Conservation (phyloP, 2,797 vertebrate species). For the Malacoraja senta region DNA sequence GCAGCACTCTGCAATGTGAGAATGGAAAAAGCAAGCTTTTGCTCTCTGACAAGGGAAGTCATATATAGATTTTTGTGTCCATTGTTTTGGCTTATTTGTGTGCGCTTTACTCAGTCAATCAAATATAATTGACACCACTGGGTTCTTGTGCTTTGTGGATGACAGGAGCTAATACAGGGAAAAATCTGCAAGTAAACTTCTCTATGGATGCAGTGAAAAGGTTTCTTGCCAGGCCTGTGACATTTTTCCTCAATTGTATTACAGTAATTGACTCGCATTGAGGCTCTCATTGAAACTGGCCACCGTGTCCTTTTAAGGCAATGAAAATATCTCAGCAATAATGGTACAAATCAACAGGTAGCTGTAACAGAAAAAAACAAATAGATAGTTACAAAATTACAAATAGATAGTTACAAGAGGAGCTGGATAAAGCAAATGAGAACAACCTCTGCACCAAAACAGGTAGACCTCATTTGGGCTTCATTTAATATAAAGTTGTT, state of each 20-base stretch:
- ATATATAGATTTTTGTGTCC: constrained; percentile 99
- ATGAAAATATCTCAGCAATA: constrained; percentile 56
- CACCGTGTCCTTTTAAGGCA: constrained; percentile 67
- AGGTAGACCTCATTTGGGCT: not conserved
- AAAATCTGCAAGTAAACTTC: constrained; percentile 71
- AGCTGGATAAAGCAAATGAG: not conserved
- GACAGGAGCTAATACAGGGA: constrained; percentile 91
- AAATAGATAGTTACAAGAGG: not conserved
- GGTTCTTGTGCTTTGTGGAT: constrained; percentile 87
- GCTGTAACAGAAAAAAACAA: not conserved
- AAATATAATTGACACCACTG: constrained; percentile 99
- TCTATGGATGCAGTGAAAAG: constrained; percentile 67
- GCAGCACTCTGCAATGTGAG: constrained; percentile 72
- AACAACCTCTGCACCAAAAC: not conserved
- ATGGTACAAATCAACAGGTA: constrained; percentile 39
- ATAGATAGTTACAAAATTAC: not conserved
- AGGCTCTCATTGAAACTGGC: constrained; percentile 79
- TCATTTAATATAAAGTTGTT: not conserved
- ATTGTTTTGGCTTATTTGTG: constrained; percentile 99
- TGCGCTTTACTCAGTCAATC: constrained; percentile 99
- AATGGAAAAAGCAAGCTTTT: constrained; percentile 79
- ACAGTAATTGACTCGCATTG: constrained; percentile 89
- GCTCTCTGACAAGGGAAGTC: constrained; percentile 88
- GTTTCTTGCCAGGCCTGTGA: constrained; percentile 64
- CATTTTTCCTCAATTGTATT: constrained; percentile 82